phyloP scores from a whole-genome alignment of 2,888 invertebrate genomes.

The Drosophila stalkeri region DNA sequence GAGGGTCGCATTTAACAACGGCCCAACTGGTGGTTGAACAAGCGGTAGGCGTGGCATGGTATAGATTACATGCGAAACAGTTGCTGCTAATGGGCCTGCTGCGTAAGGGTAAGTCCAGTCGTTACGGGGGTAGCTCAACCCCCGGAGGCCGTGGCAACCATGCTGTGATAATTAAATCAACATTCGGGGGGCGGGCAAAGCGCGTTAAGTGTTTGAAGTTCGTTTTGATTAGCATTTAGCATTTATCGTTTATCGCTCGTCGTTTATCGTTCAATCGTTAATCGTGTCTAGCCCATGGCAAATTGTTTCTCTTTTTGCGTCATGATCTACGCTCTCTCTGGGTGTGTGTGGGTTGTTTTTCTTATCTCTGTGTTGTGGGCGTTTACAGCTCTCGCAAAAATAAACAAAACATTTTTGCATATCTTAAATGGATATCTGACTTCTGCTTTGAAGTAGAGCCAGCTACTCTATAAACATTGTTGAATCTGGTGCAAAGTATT shows the following conservation, averaged over 20 bases:
- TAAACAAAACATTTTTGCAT: conserved; percentile 56
- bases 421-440: conserved; percentile 66
- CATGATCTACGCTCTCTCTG: conserved; percentile 7
- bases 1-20: conserved; percentile 5
- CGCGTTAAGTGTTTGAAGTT: conserved; percentile 70
- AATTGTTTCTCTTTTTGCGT: conserved; percentile 5
- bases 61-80: conserved; percentile 76
- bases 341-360: not conserved
- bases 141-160: conserved; percentile 54
- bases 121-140: conserved; percentile 35
- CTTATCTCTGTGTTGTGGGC: conserved; percentile 42
- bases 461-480: not conserved
- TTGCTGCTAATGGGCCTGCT: conserved; percentile 65
- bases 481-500: not conserved
- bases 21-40: conserved; percentile 46
- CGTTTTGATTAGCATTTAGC: conserved; percentile 64
- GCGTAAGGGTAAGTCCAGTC: conserved; percentile 18
- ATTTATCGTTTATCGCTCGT: conserved; percentile 54
- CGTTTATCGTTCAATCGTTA: conserved; percentile 44
- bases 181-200: conserved; percentile 54
- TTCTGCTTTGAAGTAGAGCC: conserved; percentile 24
- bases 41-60: conserved; percentile 73
- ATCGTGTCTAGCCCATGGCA: conserved; percentile 40
- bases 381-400: conserved; percentile 34
- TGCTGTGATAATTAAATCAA: conserved; percentile 80